phyloP scores from a whole-genome alignment of 2,797 vertebrate species.

The Spheniscus humboldti region DNA sequence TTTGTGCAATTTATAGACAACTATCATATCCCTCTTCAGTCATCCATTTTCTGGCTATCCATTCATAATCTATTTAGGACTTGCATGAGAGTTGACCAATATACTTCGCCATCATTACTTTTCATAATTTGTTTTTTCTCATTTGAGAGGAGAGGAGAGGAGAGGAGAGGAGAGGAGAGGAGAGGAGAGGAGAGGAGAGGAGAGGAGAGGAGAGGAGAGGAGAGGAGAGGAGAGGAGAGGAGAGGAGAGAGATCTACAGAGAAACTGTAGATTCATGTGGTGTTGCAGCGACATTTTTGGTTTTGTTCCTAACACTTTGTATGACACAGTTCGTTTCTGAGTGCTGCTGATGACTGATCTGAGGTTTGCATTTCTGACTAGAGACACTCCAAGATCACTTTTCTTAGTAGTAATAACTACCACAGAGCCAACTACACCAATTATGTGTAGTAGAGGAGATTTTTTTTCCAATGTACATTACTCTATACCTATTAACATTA shows the following conservation, averaged over 20 bases:
- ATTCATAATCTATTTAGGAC: not conserved
- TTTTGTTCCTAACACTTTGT: not conserved
- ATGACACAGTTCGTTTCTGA: not conserved
- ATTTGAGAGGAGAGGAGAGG: not conserved
- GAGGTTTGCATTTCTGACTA: not conserved
- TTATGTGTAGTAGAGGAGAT: not conserved
- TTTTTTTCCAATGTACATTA: not conserved
- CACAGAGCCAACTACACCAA: not conserved
- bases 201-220: not conserved
- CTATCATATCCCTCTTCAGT: not conserved
- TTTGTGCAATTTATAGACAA: not conserved
- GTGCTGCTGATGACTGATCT: not conserved
- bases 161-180: too few species aligned
- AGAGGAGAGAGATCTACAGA: not conserved
- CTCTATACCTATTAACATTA: not conserved
- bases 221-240: not conserved
- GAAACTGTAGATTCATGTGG: not conserved
- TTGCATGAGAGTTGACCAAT: not conserved
- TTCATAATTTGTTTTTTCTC: not conserved
- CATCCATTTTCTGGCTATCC: not conserved
- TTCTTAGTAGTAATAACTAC: not conserved
- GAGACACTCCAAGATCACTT: not conserved
- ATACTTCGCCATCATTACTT: not conserved
- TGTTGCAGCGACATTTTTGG: not conserved
- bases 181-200: not conserved